Percentiles rank a stretch among this genome's conserved stretches.
Conservation (phyloP, 92 coral and sea anemone genomes). For the Epizoanthus scotinus region DNA sequence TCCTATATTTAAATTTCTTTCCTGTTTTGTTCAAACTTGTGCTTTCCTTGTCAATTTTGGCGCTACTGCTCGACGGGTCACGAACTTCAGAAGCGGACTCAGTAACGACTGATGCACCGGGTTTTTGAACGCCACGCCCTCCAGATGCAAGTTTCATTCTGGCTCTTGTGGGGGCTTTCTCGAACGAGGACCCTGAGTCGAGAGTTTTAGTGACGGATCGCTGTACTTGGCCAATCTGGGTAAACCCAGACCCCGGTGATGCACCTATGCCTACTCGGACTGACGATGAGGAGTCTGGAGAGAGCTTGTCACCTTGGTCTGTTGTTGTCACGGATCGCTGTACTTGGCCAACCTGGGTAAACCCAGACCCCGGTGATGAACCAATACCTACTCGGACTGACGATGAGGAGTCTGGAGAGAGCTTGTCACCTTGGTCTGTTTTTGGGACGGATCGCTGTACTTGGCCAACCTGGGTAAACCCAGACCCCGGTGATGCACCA, state of each 20-base stretch:
- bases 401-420: not conserved
- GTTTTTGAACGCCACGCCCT: not conserved
- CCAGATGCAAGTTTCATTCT: slow-evolving; percentile 20
- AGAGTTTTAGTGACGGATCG: slow-evolving; percentile 26
- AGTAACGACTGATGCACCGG: no score
- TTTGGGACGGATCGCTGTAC: slow-evolving; percentile 25
- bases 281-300: not conserved
- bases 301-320: not conserved
- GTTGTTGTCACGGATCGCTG: slow-evolving; percentile 27
- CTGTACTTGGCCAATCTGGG: slow-evolving; percentile 15
- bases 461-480: slow-evolving; percentile 12
- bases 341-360: slow-evolving; percentile 9
- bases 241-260: slow-evolving; percentile 5
- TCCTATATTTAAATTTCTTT: no score
- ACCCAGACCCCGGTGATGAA: slow-evolving; percentile 1
- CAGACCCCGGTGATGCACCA: not conserved
- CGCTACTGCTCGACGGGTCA: no score
- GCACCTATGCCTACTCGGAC: not conserved
- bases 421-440: not conserved
- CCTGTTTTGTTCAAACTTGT: no score
- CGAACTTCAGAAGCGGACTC: no score
- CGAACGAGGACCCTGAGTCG: not conserved
- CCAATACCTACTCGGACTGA: not conserved
- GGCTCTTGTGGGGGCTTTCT: not conserved
- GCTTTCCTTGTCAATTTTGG: no score